phyloP scores from a whole-genome alignment of 2,797 vertebrate genomes.

The Epinephelus awoara region DNA sequence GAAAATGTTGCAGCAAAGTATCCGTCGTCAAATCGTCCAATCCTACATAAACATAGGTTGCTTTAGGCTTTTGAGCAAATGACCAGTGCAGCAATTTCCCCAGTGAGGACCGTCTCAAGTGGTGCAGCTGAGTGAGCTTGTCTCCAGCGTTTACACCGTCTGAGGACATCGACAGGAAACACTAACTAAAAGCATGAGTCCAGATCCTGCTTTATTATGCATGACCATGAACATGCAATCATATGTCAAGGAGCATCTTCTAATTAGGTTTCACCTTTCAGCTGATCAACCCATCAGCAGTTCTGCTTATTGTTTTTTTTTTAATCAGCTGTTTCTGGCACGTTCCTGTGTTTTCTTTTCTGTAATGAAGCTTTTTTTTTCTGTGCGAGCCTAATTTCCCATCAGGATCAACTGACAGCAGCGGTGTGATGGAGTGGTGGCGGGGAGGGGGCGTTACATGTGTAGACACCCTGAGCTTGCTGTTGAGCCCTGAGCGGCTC shows the following conservation, averaged over 20 bases:
- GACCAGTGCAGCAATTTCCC: neutral
- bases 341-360: slow-evolving; percentile 1
- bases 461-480: slow-evolving; percentile 69
- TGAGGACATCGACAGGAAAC: neutral
- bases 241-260: slow-evolving; percentile 8
- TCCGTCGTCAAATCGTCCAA: neutral
- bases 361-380: slow-evolving; percentile 20
- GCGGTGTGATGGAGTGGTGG: slow-evolving; percentile 60
- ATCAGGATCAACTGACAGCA: slow-evolving; percentile 52
- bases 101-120: neutral
- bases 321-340: neutral
- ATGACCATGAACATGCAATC: neutral
- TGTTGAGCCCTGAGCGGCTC: slow-evolving; percentile 69
- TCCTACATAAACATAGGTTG: neutral
- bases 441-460: slow-evolving; percentile 53
- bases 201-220: neutral
- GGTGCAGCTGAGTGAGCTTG: neutral
- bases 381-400: slow-evolving; percentile 30
- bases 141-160: neutral
- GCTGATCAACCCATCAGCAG: slow-evolving; percentile 4
- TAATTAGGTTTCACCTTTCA: neutral
- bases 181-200: neutral
- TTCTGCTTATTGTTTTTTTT: neutral
- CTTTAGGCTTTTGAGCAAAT: neutral
- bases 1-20: neutral